phyloP scores from a whole-genome alignment of 2,888 invertebrate species.

The Eupithecia dodoneata region DNA sequence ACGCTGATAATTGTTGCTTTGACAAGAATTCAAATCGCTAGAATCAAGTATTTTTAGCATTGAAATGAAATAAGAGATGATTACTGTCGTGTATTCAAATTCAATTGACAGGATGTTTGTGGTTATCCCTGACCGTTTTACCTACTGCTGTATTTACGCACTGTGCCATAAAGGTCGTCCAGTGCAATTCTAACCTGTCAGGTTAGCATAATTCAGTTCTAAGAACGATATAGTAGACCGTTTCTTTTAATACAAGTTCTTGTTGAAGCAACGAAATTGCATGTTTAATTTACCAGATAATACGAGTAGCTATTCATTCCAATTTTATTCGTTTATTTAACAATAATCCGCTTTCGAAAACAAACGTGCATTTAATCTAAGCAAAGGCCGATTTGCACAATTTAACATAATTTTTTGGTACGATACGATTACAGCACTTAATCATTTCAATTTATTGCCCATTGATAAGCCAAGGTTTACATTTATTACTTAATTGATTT shows the following conservation, averaged over 20 bases:
- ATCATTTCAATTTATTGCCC: constrained; percentile 12
- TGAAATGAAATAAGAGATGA: constrained; percentile 13
- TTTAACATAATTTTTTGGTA: constrained; percentile 42
- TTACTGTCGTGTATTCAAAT: constrained; percentile 10
- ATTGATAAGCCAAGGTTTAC: constrained; percentile 9
- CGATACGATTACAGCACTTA: constrained; percentile 16
- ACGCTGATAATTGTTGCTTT: constrained; percentile 43
- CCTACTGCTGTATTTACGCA: constrained; percentile 22
- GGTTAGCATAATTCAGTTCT: neutral
- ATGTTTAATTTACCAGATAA: constrained; percentile 18
- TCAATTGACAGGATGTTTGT: constrained; percentile 21
- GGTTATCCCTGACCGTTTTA: constrained; percentile 30
- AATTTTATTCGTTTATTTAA: constrained; percentile 12
- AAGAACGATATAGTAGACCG: neutral
- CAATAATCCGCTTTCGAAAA: constrained; percentile 19
- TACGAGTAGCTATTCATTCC: constrained; percentile 17
- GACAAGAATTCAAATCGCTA: constrained; percentile 17
- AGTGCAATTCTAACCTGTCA: neutral
- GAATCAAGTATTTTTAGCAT: constrained; percentile 9
- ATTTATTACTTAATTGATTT: constrained; percentile 4
- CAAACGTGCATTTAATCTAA: constrained; percentile 3
- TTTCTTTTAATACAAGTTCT: constrained; percentile 2
- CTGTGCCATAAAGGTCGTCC: constrained; percentile 13
- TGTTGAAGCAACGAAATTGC: constrained; percentile 35
- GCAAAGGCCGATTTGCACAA: constrained; percentile 41